Base-by-base conservation (phyloP, 2,888 invertebrate genomes). In the Tachina fera region DNA sequence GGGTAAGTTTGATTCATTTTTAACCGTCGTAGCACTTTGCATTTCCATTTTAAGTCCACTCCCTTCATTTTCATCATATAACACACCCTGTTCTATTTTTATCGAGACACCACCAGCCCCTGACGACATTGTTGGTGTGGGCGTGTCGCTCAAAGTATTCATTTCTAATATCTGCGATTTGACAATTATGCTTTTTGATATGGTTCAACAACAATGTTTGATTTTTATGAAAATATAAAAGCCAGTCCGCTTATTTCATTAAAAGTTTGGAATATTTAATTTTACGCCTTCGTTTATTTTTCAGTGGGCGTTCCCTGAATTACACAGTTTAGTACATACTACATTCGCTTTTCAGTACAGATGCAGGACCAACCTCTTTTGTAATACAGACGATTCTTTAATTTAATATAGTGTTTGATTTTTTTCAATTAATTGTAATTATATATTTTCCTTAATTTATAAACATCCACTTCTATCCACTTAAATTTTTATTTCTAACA, bases 101-200 rank as follows among this genome's bases (percentile, higher is more conserved):
- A 83, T 86, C 81, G 81, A 84, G 80, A 72, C 79, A 45, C 61
- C 76, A 67, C 56, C 63, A 72, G 60, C 60, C 76, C 68, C 76
- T 67, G 74, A 19, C 75, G 63, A 68, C 49, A 71, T 60, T 47
- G 72, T 70, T 70, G 76, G 78, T 79, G 87, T 87, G 87, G 88
- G 88, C 86, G 88, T 87, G 87, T 87, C 88, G 75, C 80, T 87
- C 61, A 87, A 53, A 8, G 83, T 53, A 65, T 86, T 75, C 88
- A 88, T 88, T 85, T 86, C 51, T 13, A 85, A 61, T 70, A 74
- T 67, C 80, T 83, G 63, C 11, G 87, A 78, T 53, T 79, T 65
- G 49, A 53, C 13, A 75, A 63, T 56, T 16, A 10, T 47, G 9
- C 1, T 56, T 31, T 39, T 53, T 63, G 0, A 14, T 41, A n/a